A percentile compares a stretch with the other conserved stretches of the same genome.
Evolutionary conservation across 2,113 vertebrate genomes (phyloP).

Genomic region (Condylura cristata): DNA sequence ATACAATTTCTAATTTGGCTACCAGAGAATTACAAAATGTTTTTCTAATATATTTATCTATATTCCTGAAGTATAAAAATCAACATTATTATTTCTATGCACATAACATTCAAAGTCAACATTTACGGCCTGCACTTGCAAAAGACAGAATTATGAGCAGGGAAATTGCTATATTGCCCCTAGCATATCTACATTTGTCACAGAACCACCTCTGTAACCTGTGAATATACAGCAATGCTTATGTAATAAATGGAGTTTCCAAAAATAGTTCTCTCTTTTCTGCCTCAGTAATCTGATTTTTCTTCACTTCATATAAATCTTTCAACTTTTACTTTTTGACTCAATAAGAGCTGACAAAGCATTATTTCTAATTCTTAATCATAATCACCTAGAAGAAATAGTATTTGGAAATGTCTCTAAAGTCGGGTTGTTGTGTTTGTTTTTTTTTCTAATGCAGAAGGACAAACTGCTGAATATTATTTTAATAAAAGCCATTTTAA

Average conservation of each 20-base stretch:
- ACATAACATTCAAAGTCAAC: not conserved
- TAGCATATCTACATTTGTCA: not conserved
- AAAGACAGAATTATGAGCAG: not conserved
- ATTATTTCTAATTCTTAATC: slow-evolving; percentile 24
- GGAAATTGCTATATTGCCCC: not conserved
- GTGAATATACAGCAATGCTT: not conserved
- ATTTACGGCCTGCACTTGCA: not conserved
- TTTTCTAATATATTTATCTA: not conserved
- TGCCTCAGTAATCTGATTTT: no score
- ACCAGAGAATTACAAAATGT: not conserved
- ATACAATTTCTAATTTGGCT: not conserved
- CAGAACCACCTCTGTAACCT: not conserved
- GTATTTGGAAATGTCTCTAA: not conserved
- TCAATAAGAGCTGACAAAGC: not conserved
- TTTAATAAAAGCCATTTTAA: not conserved
- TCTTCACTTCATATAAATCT: no score
- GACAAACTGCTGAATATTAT: not conserved
- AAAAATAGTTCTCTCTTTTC: not conserved
- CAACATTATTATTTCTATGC: not conserved
- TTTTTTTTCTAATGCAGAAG: not conserved
- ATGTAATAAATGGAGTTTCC: not conserved
- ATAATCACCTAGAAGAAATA: slow-evolving; percentile 1
- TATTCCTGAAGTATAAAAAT: slow-evolving; percentile 29
- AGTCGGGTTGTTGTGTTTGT: not conserved
- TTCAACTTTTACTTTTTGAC: not conserved